Conservation (phyloP, 2,797 vertebrate species). For the Sebastes matsubarae region DNA sequence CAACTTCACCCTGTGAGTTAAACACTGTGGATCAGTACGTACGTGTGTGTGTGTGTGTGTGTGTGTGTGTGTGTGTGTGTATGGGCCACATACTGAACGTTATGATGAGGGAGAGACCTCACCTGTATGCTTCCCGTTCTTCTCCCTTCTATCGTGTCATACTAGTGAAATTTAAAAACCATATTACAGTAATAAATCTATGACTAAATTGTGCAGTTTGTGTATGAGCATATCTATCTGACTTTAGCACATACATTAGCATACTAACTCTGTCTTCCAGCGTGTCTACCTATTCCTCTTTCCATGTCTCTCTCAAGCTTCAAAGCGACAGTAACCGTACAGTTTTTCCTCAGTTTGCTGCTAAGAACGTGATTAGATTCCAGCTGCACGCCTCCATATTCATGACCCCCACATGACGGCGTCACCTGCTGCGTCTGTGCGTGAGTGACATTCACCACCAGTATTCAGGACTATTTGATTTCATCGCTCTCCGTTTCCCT, state of each 20-base stretch:
- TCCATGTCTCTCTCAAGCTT: background rate
- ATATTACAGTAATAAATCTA: background rate
- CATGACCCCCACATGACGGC: slow-evolving; percentile 37
- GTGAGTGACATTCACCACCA: slow-evolving; percentile 38
- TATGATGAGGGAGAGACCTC: no score
- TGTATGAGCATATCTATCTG: background rate
- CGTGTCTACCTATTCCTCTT: background rate
- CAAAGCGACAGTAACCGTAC: slow-evolving; percentile 19
- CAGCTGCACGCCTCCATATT: slow-evolving; percentile 65
- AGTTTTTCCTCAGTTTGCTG: slow-evolving; percentile 12
- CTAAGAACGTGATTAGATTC: slow-evolving; percentile 49
- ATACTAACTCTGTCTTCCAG: background rate
- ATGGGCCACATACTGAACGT: background rate
- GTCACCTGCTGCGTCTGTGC: slow-evolving; percentile 38
- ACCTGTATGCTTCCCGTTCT: background rate
- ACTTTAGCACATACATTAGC: background rate
- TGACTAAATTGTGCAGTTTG: no score
- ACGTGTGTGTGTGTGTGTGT: background rate
- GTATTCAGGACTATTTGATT: slow-evolving; percentile 28
- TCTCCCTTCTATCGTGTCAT: background rate
- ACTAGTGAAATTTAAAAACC: background rate
- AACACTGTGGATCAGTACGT: background rate
- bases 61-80: background rate
- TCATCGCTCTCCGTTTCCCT: background rate
- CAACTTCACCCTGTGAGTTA: slow-evolving; percentile 85